Evolutionary conservation across 2,797 vertebrate genomes (phyloP).

Genomic region (Toxotes lorentzi): DNA sequence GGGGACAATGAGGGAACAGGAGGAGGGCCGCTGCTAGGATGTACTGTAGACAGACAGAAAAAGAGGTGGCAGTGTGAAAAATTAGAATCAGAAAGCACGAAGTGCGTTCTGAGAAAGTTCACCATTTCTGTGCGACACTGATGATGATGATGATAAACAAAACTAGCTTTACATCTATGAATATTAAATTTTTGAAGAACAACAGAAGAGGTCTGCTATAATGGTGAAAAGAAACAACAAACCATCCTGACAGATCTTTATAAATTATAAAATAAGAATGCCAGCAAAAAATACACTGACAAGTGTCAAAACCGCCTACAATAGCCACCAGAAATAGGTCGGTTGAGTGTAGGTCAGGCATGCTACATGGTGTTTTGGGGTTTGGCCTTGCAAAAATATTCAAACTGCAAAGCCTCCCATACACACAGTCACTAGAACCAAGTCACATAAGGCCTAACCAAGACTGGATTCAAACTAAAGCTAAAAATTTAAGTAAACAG

Average conservation of each 20-base stretch:
- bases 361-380: not conserved
- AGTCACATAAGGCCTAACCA: not conserved
- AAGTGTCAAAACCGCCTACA: constrained; percentile 28
- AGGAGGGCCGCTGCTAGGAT: constrained; percentile 15
- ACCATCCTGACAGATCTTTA: not conserved
- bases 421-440: not conserved
- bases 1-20: constrained; percentile 20
- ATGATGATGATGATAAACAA: not conserved
- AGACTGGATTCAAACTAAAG: constrained; percentile 12
- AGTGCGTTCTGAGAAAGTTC: not conserved
- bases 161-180: not conserved
- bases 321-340: constrained; percentile 30
- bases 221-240: not conserved
- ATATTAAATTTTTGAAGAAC: not conserved
- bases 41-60: not conserved
- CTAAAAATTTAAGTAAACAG: constrained; percentile 41
- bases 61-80: not conserved
- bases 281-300: not conserved
- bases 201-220: not conserved
- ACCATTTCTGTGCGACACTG: not conserved
- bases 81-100: not conserved
- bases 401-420: not conserved
- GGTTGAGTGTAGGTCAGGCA: constrained; percentile 13
- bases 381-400: constrained; percentile 6
- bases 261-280: not conserved